Evolutionary conservation across 2,113 vertebrate genomes (phyloP), one percentile per base, ranked within the genome.

Genomic region (Mormoops blainvillei): DNA sequence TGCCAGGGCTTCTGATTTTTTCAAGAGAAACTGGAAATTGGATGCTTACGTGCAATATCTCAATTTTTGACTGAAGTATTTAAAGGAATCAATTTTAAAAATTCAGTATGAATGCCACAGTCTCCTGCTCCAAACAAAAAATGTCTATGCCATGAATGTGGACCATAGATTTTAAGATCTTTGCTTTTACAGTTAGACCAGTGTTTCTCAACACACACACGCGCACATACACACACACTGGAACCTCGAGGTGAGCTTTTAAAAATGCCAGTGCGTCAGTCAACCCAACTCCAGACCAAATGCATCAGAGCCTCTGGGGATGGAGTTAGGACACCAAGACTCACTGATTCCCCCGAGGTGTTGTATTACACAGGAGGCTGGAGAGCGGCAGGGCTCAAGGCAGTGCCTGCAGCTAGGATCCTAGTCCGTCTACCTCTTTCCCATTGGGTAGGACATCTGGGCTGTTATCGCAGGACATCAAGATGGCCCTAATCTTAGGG

Each of bases 341-440:
- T 2, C 36, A 22, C 0, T 33, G 13, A 9, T 26, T 19, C 5
- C 5, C 45, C 45, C 0, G 0, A 0, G 52, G 12, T 7, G 26
- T 11, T 6, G 22, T 4, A 2, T 20, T 16, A 9, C 7, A 5
- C 16, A 19, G 38, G 19, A 9, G 36, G 16, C 45, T 67, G 38
- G 26, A 7, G 31, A 22, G 6, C 28, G 3, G 1, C 2, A 0
- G 3, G 56, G 2, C 18, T 45, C 28, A 3, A 18, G 11, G 24
- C 33, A 48, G 33, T 8, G 14, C 67, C 43, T 14, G 33, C 14
- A 56, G 61, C 15, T 31, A 19, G 28, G 13, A 2, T 20, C 82
- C 33, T 19, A 0, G 4, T 0, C 38, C 3, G 2, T 7, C 11
- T n/a, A 0, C 28, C 43, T 73, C 11, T 4, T 65, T 5, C n/a